phyloP scores from a whole-genome alignment of 2,888 invertebrate species.

The Acronicta aceris region DNA sequence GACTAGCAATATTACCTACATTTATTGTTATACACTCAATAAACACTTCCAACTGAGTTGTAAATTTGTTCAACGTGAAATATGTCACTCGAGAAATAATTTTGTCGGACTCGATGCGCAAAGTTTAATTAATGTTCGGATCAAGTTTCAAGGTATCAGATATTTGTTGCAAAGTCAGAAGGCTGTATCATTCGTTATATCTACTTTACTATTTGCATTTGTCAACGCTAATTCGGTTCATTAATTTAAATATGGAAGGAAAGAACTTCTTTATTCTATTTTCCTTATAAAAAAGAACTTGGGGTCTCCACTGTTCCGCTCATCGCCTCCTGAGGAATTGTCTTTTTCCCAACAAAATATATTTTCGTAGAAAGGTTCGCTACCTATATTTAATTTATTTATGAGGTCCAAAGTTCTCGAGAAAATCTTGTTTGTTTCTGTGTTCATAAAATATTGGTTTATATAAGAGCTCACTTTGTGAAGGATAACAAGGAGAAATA shows the following conservation, averaged over 20 bases:
- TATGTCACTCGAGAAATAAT: conserved; percentile 27
- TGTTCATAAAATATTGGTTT: conserved; percentile 22
- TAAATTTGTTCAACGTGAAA: conserved; percentile 17
- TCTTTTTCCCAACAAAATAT: conserved; percentile 23
- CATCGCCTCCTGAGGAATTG: conserved; percentile 21
- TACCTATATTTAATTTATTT: conserved; percentile 38
- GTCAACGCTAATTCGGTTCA: conserved; percentile 19
- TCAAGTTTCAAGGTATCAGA: conserved; percentile 29
- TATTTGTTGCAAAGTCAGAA: conserved; percentile 14
- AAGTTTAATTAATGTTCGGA: conserved; percentile 39
- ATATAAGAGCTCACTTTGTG: conserved; percentile 5
- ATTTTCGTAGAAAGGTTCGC: conserved; percentile 37
- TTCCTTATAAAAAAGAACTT: conserved; percentile 22
- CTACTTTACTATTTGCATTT: conserved; percentile 22
- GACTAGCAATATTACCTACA: conserved; percentile 21
- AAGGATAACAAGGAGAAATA: conserved; percentile 15
- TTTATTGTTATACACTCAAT: conserved; percentile 12
- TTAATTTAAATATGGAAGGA: conserved; percentile 14
- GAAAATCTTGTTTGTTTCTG: conserved; percentile 26
- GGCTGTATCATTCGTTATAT: conserved; percentile 16
- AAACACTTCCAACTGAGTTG: conserved; percentile 14
- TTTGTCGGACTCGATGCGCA: conserved; percentile 18
- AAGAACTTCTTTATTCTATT: conserved; percentile 1
- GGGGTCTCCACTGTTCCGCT: conserved; percentile 7
- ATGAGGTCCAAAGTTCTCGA: conserved; percentile 27